Evolutionary conservation across 2,888 invertebrate genomes (phyloP), one percentile per base, ranked within the genome.

Genomic region (Villa cingulata): DNA sequence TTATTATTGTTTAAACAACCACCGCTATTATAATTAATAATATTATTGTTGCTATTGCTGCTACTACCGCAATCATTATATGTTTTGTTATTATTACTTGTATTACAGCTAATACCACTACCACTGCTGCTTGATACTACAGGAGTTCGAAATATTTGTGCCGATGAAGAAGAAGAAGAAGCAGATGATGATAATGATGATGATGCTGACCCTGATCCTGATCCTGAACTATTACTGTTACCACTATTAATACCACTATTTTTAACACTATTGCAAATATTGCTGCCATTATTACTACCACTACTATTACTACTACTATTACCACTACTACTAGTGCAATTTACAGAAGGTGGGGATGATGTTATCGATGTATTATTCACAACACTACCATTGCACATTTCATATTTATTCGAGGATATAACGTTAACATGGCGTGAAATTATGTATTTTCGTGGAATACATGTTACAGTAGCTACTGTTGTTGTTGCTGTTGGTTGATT

Each of bases 391-490:
- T 36, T 41, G 38, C 45, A 47, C 43, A 41, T 37, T n/a, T 51
- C 51, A 27, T 47, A 37, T 46, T 51, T 51, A 50, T 60, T 63
- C 42, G 63, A 56, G 16, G 66, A 61, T 45, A 68, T 66, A 32
- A 66, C 65, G 54, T 66, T 65, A 41, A 66, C 63, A 43, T 66
- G 66, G 15, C 63, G 62, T 41, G 62, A 56, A 23, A 66, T 63
- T 51, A 67, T 61, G 56, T 60, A 66, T 51, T 67, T 67, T 37
- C 67, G 61, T 36, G 64, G 55, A 43, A 51, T 47, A 36, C 57
- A 48, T 45, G 57, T 34, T 44, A 39, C 20, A 29, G 48, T 15
- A n/a, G n/a, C n/a, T n/a, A n/a, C n/a, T 17, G 34, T 15, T 44
- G 52, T 37, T 49, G 51, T 37, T 17, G 34, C 3, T 50, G 51